Evolutionary conservation across 2,888 invertebrate genomes (phyloP), one percentile per base, ranked within the genome.

Genomic region (Caenorhabditis panamensis): DNA sequence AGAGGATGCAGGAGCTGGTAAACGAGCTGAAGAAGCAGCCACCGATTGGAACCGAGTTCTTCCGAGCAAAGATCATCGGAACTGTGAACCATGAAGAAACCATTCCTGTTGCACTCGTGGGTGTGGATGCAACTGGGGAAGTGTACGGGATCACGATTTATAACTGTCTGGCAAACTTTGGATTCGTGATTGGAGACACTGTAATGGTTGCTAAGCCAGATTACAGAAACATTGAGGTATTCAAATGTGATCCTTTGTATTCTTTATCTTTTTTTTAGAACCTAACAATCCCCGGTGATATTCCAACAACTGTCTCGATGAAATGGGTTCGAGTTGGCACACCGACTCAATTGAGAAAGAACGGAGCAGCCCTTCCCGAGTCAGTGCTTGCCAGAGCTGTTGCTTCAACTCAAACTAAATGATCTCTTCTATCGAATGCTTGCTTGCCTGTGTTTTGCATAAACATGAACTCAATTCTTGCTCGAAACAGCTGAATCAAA

Each of bases 151-250:
- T 75, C 13, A 80, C 79, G 1, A 47, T 80, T 20, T 80, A 75
- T 54, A 80, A 80, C 31, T 75, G 79, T 58, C 56, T 62, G 8
- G 49, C 79, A 1, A 63, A 69, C 37, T 80, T 80, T 47, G 79
- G 75, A 18, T 80, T 80, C 47, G 69, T 75, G 11, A 80, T 80
- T 3, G 79, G 75, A 1, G 75, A 80, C 28, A 69, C 69, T 13
- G 28, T 79, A 11, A 68, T 67, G n/a, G 58, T 79, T 6, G 24
- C 66, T 2, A 72, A 62, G 16, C 79, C 79, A 0, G 72, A 72
- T 56, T 62, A 53, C 56, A 28, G 72, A 26, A 53, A 54, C 6
- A 31, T 71, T 13, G 63, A 77, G 59, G 66, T 72, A 9, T 31
- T 31, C 31, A 41, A 41, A 41, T 11, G 2, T 8, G n/a, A 22